phyloP scores from a whole-genome alignment of 2,113 vertebrate genomes.

The Prionailurus bengalensis region DNA sequence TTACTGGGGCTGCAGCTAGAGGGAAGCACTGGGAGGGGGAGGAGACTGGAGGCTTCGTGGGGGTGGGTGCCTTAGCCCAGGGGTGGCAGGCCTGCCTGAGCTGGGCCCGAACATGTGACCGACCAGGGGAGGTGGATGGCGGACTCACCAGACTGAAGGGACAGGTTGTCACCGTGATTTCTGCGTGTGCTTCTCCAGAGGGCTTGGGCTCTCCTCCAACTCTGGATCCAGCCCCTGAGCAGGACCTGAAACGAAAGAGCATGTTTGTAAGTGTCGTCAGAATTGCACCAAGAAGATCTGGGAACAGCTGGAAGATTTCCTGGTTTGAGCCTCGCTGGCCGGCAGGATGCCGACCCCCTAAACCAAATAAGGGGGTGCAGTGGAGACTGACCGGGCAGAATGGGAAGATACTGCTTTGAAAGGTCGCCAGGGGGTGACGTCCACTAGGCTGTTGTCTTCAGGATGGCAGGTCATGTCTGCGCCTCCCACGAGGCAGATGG shows the following conservation, averaged over 20 bases:
- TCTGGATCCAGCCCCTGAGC: not conserved
- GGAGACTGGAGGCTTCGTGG: not conserved
- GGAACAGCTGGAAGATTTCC: not conserved
- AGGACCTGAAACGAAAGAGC: not conserved
- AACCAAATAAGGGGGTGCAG: not conserved
- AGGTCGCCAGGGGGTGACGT: fast-evolving
- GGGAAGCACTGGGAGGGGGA: not conserved
- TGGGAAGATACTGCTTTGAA: not conserved
- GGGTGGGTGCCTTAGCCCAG: not conserved
- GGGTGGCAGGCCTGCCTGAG: not conserved
- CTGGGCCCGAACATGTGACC: not conserved
- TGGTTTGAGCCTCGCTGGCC: not conserved
- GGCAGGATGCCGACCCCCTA: not conserved
- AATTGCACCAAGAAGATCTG: not conserved
- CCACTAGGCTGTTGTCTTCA: not conserved
- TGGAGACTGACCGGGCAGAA: not conserved
- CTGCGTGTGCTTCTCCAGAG: not conserved
- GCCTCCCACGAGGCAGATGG: not conserved
- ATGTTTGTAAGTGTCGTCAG: not conserved
- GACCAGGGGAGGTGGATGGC: not conserved
- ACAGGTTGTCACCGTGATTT: not conserved
- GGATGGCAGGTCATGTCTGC: not conserved
- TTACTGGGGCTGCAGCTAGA: not conserved
- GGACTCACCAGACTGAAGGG: not conserved
- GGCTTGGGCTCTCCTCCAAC: not conserved